Evolutionary conservation across 2,113 vertebrate species (phyloP).

Genomic region (Ceuthmochares aereus): DNA sequence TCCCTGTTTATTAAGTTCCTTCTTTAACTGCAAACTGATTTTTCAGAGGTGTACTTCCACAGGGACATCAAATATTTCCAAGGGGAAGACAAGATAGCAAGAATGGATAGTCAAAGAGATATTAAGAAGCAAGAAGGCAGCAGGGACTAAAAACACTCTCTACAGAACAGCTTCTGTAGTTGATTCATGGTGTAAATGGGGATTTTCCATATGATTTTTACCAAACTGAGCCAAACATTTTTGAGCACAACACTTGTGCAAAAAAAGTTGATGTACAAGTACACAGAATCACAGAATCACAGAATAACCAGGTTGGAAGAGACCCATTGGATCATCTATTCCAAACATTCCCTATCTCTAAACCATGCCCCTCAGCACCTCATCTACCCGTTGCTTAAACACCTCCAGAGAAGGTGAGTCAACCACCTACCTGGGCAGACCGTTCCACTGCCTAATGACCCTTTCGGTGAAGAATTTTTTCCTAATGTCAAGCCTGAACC

Average conservation of each 20-base stretch:
- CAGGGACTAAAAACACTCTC: not conserved
- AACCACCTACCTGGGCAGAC: too few species aligned
- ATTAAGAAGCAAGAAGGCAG: not conserved
- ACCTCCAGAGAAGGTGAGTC: too few species aligned
- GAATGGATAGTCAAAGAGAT: not conserved
- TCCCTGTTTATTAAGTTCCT: not conserved
- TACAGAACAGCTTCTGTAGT: not conserved
- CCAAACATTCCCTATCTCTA: too few species aligned
- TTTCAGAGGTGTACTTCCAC: not conserved
- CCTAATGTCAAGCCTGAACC: too few species aligned
- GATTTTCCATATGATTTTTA: not conserved
- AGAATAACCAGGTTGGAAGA: too few species aligned
- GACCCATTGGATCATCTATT: too few species aligned
- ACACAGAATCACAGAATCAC: too few species aligned
- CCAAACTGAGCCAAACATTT: not conserved
- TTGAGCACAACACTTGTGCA: not conserved
- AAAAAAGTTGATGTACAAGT: not conserved
- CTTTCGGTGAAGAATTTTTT: too few species aligned
- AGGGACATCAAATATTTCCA: not conserved
- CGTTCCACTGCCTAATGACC: too few species aligned
- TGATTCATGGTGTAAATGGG: not conserved
- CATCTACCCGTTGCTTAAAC: too few species aligned
- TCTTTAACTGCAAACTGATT: not conserved
- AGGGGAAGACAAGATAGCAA: not conserved
- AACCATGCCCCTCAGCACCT: too few species aligned